Conservation (phyloP, 2,888 invertebrate species). For the Agonopterix alstromeriana region DNA sequence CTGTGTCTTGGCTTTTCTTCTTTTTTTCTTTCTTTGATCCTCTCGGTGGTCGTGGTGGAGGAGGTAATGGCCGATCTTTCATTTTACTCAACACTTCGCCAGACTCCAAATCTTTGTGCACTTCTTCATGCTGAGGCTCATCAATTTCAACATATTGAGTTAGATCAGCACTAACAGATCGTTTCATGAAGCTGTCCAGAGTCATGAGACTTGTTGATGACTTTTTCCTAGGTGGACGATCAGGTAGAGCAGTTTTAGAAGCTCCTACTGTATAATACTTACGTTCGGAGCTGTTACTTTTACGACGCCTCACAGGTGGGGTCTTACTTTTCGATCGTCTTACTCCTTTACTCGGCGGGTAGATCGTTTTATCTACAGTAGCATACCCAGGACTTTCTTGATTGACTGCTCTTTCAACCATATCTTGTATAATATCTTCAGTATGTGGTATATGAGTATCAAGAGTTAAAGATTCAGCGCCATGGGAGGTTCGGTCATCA, state of each 20-base stretch:
- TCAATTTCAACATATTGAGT: constrained; percentile 80
- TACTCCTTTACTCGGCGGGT: constrained; percentile 77
- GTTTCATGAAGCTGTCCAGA: constrained; percentile 68
- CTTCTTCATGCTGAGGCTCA: constrained; percentile 75
- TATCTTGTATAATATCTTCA: constrained; percentile 47
- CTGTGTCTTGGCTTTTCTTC: constrained; percentile 28
- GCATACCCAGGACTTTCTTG: constrained; percentile 82
- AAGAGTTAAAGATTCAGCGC: constrained; percentile 80
- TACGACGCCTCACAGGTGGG: constrained; percentile 59
- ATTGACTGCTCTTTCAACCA: constrained; percentile 37
- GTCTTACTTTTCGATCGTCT: constrained; percentile 74
- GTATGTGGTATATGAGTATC: constrained; percentile 56
- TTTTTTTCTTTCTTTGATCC: constrained; percentile 64
- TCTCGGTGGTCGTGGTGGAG: constrained; percentile 90
- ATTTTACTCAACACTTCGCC: constrained; percentile 88
- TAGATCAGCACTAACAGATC: constrained; percentile 55
- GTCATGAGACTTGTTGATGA: constrained; percentile 74
- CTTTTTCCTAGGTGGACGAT: constrained; percentile 79
- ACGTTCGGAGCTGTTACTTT: constrained; percentile 70
- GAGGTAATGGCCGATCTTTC: constrained; percentile 89
- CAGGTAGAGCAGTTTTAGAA: constrained; percentile 68
- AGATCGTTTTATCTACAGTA: constrained; percentile 83
- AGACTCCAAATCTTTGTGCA: constrained; percentile 81
- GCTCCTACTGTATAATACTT: constrained; percentile 82
- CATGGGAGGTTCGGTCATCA: constrained; percentile 83